Base-by-base conservation (phyloP, 1,140 invertebrate genomes). In the Leptinotarsa undecemlineata region DNA sequence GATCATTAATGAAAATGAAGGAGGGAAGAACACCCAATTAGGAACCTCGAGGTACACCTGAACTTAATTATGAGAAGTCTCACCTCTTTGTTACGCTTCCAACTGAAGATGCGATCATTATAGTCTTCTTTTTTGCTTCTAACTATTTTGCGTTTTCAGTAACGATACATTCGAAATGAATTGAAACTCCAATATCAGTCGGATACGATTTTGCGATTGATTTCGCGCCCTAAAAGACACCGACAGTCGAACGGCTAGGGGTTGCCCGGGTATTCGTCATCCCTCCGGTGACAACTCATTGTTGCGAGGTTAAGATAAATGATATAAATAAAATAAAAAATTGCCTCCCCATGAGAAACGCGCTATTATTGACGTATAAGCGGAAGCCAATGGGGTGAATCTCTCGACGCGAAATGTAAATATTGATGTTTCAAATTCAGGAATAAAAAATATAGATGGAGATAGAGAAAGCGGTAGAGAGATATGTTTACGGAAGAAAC, bases 321-420 rank as follows among this genome's bases (percentile, higher is more conserved):
- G 80, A 83, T 82, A 82, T n/a, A n/a, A n/a, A 78, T 79, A 82
- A 82, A 82, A 81, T 84, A 82, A 83, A 82, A 82, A 77, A 26
- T 70, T 64, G 57, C 74, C 75, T 77, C 77, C 77, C 76, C 69
- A 80, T 71, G 64, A 72, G 76, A 78, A 76, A 80, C 76, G 78
- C 71, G 71, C 68, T 75, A 80, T 81, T 80, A 81, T 78, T 78
- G 80, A 76, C 75, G 78, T 72, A 79, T 81, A 79, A 80, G 78
- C 80, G 80, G 77, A 81, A 81, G 20, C 70, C 70, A 63, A 72
- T 72, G 61, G 77, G 79, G 79, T 80, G 77, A 81, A 81, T 80
- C 74, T 76, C 75, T 76, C 70, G 77, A 77, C 74, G 76, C 68
- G 69, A 74, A 74, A 77, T 74, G 76, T 77, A 74, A 77, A 77